Conservation (phyloP, 2,888 invertebrate genomes). For the Ichneumoninae sp. region DNA sequence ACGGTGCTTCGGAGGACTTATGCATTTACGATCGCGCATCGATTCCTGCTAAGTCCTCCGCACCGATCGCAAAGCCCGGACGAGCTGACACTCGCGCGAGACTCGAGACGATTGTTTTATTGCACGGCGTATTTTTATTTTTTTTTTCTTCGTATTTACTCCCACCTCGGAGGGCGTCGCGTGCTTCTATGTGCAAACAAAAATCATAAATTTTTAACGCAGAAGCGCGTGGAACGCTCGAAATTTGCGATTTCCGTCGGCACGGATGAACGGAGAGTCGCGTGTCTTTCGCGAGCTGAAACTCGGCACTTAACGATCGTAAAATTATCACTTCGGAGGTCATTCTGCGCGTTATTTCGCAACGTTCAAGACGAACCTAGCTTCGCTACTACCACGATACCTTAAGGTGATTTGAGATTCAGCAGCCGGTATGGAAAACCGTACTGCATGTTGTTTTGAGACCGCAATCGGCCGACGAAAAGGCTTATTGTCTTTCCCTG, state of each 20-base stretch:
- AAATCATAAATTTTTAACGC: neutral
- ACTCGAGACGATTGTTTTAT: constrained; percentile 49
- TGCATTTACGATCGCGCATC: constrained; percentile 53
- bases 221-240: neutral
- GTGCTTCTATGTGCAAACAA: neutral
- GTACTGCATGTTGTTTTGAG: too few species aligned
- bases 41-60: constrained; percentile 11
- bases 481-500: too few species aligned
- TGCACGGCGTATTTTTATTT: constrained; percentile 20
- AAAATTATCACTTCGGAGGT: neutral
- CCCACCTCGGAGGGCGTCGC: neutral
- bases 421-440: too few species aligned
- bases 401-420: too few species aligned
- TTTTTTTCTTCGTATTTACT: neutral
- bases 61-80: constrained; percentile 77
- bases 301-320: neutral
- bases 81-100: constrained; percentile 76
- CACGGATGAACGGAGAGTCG: neutral
- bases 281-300: neutral
- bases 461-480: too few species aligned
- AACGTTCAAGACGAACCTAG: neutral
- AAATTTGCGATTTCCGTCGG: neutral
- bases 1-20: constrained; percentile 33
- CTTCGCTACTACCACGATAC: neutral
- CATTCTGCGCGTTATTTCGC: neutral